phyloP scores from a whole-genome alignment of 2,797 vertebrate genomes.

The Salarias fasciatus region DNA sequence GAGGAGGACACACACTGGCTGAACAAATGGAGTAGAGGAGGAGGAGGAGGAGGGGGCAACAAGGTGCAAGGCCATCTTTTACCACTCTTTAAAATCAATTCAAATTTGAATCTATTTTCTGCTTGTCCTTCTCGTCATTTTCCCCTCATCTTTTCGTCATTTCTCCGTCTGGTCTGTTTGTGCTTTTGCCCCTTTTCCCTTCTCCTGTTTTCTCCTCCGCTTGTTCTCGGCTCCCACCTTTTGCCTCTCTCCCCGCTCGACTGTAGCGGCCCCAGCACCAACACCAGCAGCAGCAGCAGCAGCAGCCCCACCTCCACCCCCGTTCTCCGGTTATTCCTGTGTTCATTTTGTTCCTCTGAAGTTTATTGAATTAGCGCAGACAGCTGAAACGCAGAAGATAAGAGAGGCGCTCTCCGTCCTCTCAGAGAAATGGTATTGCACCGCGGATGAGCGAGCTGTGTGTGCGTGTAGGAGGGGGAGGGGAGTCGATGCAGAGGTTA shows the following conservation, averaged over 20 bases:
- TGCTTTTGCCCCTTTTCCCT: slow-evolving; percentile 11
- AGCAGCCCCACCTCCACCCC: background rate
- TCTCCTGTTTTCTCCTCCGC: slow-evolving; percentile 36
- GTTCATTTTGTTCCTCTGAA: slow-evolving; percentile 81
- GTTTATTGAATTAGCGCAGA: slow-evolving; percentile 85
- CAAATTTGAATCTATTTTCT: slow-evolving; percentile 24
- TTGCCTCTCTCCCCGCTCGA: slow-evolving; percentile 18
- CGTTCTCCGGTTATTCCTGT: slow-evolving; percentile 61
- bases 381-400: slow-evolving; percentile 84
- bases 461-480: slow-evolving; percentile 45
- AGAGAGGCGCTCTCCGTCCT: slow-evolving; percentile 71
- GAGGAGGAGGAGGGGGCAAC: background rate
- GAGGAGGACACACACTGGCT: slow-evolving; percentile 44
- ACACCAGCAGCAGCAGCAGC: background rate
- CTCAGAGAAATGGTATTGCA: slow-evolving; percentile 71
- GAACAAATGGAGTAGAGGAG: slow-evolving; percentile 39
- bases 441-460: no score
- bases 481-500: slow-evolving; percentile 57
- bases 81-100: slow-evolving; percentile 44
- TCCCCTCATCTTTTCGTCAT: background rate
- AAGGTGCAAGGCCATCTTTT: slow-evolving; percentile 27
- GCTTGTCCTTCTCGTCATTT: background rate
- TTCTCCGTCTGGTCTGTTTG: background rate
- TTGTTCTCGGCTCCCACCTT: slow-evolving; percentile 54
- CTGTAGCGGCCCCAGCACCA: background rate